A percentile compares a stretch with the other conserved stretches of the same genome.
Conservation (phyloP, 2,113 vertebrate species). For the Lethenteron camtschaticum region DNA sequence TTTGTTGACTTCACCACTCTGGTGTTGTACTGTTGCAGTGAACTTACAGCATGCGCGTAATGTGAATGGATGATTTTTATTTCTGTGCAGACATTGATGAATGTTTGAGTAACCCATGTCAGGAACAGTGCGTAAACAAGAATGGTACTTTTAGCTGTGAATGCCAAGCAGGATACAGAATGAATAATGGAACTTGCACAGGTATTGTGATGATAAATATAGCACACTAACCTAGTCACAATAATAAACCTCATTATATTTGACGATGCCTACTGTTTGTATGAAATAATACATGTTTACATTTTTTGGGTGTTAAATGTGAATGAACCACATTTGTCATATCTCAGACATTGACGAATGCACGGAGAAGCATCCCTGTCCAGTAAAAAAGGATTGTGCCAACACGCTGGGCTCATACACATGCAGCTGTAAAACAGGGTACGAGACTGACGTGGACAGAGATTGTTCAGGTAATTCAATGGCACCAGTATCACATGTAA, state of each 20-base stretch:
- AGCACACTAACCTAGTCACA: neutral
- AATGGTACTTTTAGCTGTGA: constrained; percentile 5
- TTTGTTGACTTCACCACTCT: too few species aligned
- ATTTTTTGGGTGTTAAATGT: too few species aligned
- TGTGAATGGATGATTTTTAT: neutral
- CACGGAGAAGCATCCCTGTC: neutral
- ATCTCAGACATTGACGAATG: constrained; percentile 8
- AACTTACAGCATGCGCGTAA: too few species aligned
- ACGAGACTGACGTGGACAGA: neutral
- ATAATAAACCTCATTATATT: too few species aligned
- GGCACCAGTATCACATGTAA: too few species aligned
- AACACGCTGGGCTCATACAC: neutral
- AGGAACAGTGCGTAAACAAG: neutral
- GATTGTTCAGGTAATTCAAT: too few species aligned
- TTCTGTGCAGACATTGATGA: constrained; percentile 8
- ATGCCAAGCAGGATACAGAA: constrained; percentile 1
- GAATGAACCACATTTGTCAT: neutral
- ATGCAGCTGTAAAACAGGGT: constrained; percentile 6
- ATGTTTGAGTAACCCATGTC: neutral
- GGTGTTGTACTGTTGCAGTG: too few species aligned
- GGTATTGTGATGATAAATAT: neutral
- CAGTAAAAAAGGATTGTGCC: neutral
- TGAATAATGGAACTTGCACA: neutral
- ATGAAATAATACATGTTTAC: too few species aligned
- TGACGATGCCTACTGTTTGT: too few species aligned